Base-by-base conservation (phyloP, 2,888 invertebrate species). In the Vanessa cardui region DNA sequence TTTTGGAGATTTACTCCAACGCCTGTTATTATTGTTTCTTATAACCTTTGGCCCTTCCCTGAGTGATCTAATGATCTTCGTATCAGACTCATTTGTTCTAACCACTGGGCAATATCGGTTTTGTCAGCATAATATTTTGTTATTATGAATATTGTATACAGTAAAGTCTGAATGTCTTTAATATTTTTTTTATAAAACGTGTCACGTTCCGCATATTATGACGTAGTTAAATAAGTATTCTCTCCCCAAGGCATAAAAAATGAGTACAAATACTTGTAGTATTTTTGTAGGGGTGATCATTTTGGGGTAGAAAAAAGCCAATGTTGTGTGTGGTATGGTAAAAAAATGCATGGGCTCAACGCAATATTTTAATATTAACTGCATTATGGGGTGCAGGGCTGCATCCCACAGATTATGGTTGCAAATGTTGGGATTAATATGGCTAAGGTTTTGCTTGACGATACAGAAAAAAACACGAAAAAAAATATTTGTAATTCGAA, bases 281-380 rank as follows among this genome's bases (percentile, higher is more conserved):
- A 86, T 87, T 85, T 83, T 77, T 86, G 83, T 85, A 84, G 88
- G 89, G 90, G 84, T 86, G 84, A 83, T 78, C 73, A 73, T 39
- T 83, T 76, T 79, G 77, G 87, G 78, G 77, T 75, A 71, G 78
- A 81, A 78, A 80, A 83, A 87, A 85, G 86, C 85, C 88, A 89
- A 91, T 92, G 92, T 92, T 92, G 88, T 91, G 89, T 92, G 88
- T 91, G 88, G 81, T 82, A 83, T 82, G 77, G 80, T 83, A 88
- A 92, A 92, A 89, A 92, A 92, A 87, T 90, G 89, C 87, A 87
- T 86, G 87, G 88, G 88, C 78, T 79, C 83, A 76, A 83, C 85
- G 89, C 90, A 90, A 92, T 92, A 92, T 92, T 91, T 92, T 92
- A 90, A 91, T 92, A 92, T 92, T 90, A 90, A 90, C 90, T 85